Evolutionary conservation across 1,140 invertebrate genomes (phyloP).

Genomic region (Magallana ariakensis): DNA sequence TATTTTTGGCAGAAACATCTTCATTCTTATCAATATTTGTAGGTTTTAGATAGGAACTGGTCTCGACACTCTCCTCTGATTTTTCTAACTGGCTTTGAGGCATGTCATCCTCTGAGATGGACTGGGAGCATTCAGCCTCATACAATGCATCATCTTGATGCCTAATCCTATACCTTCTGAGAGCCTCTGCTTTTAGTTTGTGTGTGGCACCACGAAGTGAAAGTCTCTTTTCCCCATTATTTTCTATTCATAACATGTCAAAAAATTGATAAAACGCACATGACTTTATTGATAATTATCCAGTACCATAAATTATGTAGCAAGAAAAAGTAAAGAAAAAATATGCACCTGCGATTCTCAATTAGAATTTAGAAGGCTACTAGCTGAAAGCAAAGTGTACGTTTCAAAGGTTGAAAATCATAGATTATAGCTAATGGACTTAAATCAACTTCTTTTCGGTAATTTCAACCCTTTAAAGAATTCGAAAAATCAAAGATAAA

Average conservation of each 20-base stretch:
- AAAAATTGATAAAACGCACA: constrained; percentile 32
- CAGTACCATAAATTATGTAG: no score
- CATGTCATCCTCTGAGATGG: neutral
- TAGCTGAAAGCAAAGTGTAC: no score
- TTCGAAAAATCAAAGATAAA: no score
- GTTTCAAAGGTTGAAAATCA: no score
- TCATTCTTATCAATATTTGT: neutral
- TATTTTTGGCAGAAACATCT: neutral
- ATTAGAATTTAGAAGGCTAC: no score
- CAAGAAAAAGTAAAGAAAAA: no score
- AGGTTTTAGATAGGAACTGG: neutral
- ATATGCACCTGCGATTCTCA: no score
- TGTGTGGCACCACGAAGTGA: constrained; percentile 59
- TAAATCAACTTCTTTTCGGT: no score
- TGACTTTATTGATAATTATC: no score
- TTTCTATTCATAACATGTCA: constrained; percentile 34
- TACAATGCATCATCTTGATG: constrained; percentile 45
- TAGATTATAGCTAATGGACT: no score
- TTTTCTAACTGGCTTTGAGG: neutral
- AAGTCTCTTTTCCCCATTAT: constrained; percentile 44
- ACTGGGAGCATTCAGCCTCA: constrained; percentile 5
- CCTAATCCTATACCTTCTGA: constrained; percentile 59
- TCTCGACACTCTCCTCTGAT: neutral
- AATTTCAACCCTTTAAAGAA: no score
- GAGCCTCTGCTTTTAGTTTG: constrained; percentile 63